Evolutionary conservation across 2,797 vertebrate genomes (phyloP).

Genomic region (Macrochelys suwanniensis): DNA sequence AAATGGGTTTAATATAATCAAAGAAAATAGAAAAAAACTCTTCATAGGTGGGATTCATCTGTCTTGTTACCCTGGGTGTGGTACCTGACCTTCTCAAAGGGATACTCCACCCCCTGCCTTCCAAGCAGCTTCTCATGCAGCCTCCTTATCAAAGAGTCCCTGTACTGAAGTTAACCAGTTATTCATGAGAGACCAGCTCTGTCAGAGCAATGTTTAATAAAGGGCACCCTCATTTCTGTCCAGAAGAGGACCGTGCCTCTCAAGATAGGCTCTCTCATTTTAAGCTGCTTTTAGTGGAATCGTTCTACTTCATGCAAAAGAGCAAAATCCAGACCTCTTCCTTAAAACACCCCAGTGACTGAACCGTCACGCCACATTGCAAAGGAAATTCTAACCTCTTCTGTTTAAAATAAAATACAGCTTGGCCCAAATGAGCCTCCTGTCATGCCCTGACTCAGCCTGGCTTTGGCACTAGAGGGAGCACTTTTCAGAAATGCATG

Average conservation of each 20-base stretch:
- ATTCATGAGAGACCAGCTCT: background rate
- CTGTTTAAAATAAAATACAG: background rate
- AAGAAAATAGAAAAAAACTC: background rate
- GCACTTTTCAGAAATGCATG: background rate
- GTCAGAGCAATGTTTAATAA: fast-evolving
- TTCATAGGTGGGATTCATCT: fast-evolving
- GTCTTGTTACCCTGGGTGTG: background rate
- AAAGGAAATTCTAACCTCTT: background rate
- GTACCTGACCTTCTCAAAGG: background rate
- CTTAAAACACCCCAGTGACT: background rate
- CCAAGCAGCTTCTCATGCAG: background rate
- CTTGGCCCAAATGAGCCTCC: background rate
- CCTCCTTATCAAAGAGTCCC: background rate
- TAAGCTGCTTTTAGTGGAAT: background rate
- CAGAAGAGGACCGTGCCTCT: fast-evolving
- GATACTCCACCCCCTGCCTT: background rate
- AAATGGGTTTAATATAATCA: background rate
- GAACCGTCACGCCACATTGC: background rate
- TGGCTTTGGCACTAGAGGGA: background rate
- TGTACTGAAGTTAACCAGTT: background rate
- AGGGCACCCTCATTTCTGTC: fast-evolving
- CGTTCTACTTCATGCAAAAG: background rate
- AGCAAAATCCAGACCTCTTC: background rate
- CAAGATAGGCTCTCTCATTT: background rate
- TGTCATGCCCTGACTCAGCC: background rate